Base-by-base conservation (phyloP, 2,888 invertebrate species). In the Molorchus minor region DNA sequence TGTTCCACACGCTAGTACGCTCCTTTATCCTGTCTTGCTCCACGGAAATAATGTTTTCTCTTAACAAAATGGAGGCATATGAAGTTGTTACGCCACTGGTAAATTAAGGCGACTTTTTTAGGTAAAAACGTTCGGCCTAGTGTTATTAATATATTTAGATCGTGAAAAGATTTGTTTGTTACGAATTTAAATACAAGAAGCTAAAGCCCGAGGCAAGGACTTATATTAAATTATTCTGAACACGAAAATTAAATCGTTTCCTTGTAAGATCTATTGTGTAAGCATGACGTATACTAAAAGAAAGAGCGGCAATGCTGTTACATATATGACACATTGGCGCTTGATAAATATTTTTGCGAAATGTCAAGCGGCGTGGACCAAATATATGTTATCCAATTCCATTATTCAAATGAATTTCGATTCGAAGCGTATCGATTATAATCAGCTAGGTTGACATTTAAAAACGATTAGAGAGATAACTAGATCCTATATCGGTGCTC, bases 391-490 rank as follows among this genome's bases (percentile, higher is more conserved):
- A n/a, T 53, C 5, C 33, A 15, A 43, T 35, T 43, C 21, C 43
- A 43, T 58, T 58, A 60, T 56, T 51, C 56, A 51, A 60, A 56
- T 59, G 55, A 49, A 43, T 60, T 38, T 44, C 35, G 52, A 35
- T 63, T 71, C 67, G 71, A 72, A 75, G 73, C 67, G 65, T 69
- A 60, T 55, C 64, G 68, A 73, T 72, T 73, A 71, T 67, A 71
- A 74, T 75, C 72, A 68, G 69, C 71, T 71, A 71, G 65, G 68
- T 70, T 73, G 75, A 75, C 74, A 77, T 77, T 77, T 75, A 71
- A 74, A 65, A 75, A 68, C 65, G 69, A 70, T 72, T 72, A 71
- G 67, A 72, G 65, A 67, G 71, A 74, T 73, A 73, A 67, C 68
- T 68, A 71, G 71, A 72, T 72, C 69, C 69, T 69, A 62, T 63